Conservation (phyloP, 2,888 invertebrate genomes). For the Drosophila suboccidentalis region DNA sequence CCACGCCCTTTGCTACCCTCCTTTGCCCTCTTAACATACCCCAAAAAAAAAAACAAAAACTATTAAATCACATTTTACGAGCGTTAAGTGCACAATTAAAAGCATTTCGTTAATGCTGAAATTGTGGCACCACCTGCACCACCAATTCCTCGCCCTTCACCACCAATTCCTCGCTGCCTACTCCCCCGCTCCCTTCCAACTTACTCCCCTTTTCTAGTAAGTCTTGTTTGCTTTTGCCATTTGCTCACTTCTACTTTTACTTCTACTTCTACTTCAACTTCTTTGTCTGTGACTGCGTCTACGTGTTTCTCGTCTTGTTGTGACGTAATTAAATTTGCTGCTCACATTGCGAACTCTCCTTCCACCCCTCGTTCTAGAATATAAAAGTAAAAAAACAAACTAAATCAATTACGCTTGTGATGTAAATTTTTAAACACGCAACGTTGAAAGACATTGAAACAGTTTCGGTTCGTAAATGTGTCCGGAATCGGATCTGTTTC, state of each 20-base stretch:
- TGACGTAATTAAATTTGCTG: conserved; percentile 71
- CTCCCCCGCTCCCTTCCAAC: no score
- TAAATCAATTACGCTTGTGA: conserved; percentile 61
- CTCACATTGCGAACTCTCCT: not conserved
- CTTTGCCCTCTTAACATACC: no score
- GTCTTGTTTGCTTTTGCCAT: conserved; percentile 15
- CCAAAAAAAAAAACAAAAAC: conserved; percentile 40
- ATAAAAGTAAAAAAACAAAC: conserved; percentile 26
- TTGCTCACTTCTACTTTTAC: conserved; percentile 7
- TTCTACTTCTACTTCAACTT: conserved; percentile 1
- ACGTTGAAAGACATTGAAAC: not conserved
- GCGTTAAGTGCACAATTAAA: conserved; percentile 80
- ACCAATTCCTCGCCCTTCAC: not conserved
- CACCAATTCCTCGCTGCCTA: not conserved
- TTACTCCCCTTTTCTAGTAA: not conserved
- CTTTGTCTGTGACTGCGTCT: conserved; percentile 30
- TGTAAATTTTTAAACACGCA: conserved; percentile 40
- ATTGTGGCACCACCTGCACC: conserved; percentile 52
- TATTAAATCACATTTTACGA: conserved; percentile 80
- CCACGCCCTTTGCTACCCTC: conserved; percentile 1
- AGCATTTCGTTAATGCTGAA: conserved; percentile 76
- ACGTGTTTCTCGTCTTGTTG: conserved; percentile 30
- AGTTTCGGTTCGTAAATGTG: not conserved
- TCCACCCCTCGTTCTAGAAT: not conserved
- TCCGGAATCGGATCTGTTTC: not conserved